Percentiles rank a stretch among this genome's conserved stretches.
phyloP scores from a whole-genome alignment of 1,140 invertebrate species.

The Goniozus legneri region DNA sequence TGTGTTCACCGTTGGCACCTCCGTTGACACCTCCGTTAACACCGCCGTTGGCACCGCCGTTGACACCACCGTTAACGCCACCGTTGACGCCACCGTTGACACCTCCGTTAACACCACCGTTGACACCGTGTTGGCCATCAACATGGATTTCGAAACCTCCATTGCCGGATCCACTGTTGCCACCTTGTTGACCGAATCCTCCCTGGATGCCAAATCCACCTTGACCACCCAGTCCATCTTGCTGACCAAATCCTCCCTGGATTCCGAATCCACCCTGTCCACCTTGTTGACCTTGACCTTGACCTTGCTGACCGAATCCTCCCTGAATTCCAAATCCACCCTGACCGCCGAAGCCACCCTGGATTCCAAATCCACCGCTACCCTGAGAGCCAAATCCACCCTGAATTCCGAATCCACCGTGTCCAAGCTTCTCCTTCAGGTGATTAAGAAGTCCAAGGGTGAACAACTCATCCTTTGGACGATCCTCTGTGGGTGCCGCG shows the following conservation, averaged over 20 bases:
- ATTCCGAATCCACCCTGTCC: not conserved
- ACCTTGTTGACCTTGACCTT: not conserved
- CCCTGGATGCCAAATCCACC: not conserved
- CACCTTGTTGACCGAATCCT: not conserved
- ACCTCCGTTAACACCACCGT: not conserved
- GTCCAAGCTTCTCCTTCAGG: too few species aligned
- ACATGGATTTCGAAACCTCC: not conserved
- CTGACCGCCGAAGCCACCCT: not conserved
- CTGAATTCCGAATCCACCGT: not conserved
- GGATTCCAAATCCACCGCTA: not conserved
- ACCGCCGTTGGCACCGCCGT: not conserved
- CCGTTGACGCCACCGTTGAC: not conserved
- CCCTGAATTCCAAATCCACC: not conserved
- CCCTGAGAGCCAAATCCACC: not conserved
- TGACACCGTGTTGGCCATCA: not conserved
- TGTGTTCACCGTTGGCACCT: not conserved
- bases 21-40: not conserved
- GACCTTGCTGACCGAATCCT: not conserved
- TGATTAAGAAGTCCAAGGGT: too few species aligned
- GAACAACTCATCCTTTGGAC: too few species aligned
- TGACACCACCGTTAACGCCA: not conserved
- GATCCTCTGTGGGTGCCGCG: too few species aligned
- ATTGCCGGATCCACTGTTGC: not conserved
- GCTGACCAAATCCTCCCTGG: not conserved
- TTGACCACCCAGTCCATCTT: constrained; percentile 1